A percentile compares a stretch with the other conserved stretches of the same genome.
Conservation (phyloP, 1,140 invertebrate genomes). For the Hestina assimilis region DNA sequence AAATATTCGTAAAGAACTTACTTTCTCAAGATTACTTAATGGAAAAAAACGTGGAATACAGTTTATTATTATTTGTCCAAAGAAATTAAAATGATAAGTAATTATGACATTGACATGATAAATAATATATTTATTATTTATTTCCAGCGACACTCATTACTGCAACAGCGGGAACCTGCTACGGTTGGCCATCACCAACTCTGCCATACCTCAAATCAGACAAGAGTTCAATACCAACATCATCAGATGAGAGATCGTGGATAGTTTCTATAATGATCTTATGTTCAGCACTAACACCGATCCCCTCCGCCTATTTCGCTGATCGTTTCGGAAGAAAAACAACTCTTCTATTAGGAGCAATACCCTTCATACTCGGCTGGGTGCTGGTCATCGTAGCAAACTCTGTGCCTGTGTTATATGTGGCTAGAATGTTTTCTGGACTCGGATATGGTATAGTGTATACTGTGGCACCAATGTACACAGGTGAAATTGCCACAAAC, state of each 20-base stretch:
- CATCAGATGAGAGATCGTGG: conserved; percentile 81
- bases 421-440: conserved; percentile 79
- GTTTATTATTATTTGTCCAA: too few relatives aligned
- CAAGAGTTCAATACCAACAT: conserved; percentile 75
- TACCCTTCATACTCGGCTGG: conserved; percentile 85
- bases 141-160: conserved; percentile 76
- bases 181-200: conserved; percentile 82
- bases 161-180: conserved; percentile 75
- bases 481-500: conserved; percentile 83
- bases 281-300: conserved; percentile 70
- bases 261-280: conserved; percentile 80
- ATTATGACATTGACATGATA: not conserved
- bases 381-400: conserved; percentile 79
- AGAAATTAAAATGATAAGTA: not conserved
- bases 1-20: conserved; percentile 25
- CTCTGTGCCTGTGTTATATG: conserved; percentile 75
- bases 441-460: conserved; percentile 85
- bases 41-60: conserved; percentile 18
- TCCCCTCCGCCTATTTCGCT: conserved; percentile 72
- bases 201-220: conserved; percentile 69
- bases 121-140: conserved; percentile 24
- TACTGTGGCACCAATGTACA: conserved; percentile 82
- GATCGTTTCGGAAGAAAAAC: conserved; percentile 83
- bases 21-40: conserved; percentile 14
- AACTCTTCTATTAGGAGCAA: conserved; percentile 80